These are phyloP conservation scores for Bos indicus DNA, from an alignment of 2,113 vertebrate species.

Conservation along the genomic window DNA sequence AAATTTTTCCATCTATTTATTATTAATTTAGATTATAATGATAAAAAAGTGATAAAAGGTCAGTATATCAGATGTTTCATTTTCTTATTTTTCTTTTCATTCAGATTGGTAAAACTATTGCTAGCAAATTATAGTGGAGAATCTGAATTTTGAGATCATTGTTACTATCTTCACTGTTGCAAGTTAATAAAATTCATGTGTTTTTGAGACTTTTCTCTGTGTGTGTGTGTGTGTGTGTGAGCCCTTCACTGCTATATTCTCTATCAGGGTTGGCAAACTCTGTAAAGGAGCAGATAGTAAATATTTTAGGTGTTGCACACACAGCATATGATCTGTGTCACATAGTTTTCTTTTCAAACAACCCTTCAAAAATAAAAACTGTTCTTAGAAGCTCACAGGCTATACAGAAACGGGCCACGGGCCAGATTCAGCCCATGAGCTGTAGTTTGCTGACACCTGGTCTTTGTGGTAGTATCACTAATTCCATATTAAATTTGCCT, in stretches of 20 bases:
- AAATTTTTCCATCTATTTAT: not conserved
- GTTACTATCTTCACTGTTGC: not conserved
- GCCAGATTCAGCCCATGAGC: not conserved
- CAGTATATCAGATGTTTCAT: not conserved
- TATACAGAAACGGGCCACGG: not conserved
- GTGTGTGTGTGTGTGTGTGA: not conserved
- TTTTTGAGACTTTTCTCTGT: not conserved
- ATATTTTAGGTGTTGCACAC: not conserved
- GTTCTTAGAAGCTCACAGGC: not conserved
- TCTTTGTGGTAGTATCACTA: not conserved
- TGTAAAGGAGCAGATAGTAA: slow-evolving; percentile 6
- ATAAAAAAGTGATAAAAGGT: not conserved
- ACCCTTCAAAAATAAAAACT: not conserved
- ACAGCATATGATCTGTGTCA: not conserved
- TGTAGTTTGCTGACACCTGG: not conserved
- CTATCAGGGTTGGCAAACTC: not conserved
- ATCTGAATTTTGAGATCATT: slow-evolving; percentile 3
- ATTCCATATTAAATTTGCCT: not conserved
- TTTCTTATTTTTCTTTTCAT: slow-evolving; percentile 14
- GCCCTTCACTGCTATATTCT: not conserved
- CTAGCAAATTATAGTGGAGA: not conserved
- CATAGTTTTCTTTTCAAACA: not conserved
- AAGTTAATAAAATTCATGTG: not conserved
- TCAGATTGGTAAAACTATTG: not conserved
- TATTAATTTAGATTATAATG: slow-evolving; percentile 1